Evolutionary conservation across 2,888 invertebrate genomes (phyloP), one percentile per base, ranked within the genome.

Genomic region (Trilocha varians): DNA sequence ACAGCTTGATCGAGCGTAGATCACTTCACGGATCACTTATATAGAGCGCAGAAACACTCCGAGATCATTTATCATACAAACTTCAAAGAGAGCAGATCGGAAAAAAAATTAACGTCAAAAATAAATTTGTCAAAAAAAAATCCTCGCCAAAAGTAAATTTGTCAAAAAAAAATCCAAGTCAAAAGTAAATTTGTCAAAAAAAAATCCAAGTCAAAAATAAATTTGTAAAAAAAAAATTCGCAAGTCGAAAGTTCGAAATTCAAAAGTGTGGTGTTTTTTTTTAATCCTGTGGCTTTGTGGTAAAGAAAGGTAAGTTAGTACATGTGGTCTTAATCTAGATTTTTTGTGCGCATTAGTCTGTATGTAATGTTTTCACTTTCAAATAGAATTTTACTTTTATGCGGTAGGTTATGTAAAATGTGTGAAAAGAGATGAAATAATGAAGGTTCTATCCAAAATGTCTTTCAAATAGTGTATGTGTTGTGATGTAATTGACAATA

Each of bases 1-100:
- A 37, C 39, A 46, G 53, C 48, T 49, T 45, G 44, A 55, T 47
- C 49, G 55, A 62, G 75, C 69, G 72, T 76, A 74, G 80, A 72
- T 74, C 80, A 83, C 73, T 82, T 85, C 69, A 71, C 75, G 74
- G 80, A 72, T 74, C 80, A 83, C 73, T 82, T 85, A 85, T 77
- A 84, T 82, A 83, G 73, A 74, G 73, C 71, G 70, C 78, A 70
- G 70, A 65, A 62, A 62, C 66, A 55, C 50, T 63, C 39, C 56
- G 62, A 71, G 78, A 77, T 77, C 83, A 84, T 78, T 84, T 78
- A 70, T 69, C 69, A 61, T 59, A 57, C 52, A 55, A 58, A 53
- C 44, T 59, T 57, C 66, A 59, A 40, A 64, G 65, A 59, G 59
- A 46, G 64, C 68, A 70, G 70, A 46, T 64, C 68, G 70, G 69